phyloP scores from a whole-genome alignment of 1,140 invertebrate species.

The Trachymyrmex septentrionalis region DNA sequence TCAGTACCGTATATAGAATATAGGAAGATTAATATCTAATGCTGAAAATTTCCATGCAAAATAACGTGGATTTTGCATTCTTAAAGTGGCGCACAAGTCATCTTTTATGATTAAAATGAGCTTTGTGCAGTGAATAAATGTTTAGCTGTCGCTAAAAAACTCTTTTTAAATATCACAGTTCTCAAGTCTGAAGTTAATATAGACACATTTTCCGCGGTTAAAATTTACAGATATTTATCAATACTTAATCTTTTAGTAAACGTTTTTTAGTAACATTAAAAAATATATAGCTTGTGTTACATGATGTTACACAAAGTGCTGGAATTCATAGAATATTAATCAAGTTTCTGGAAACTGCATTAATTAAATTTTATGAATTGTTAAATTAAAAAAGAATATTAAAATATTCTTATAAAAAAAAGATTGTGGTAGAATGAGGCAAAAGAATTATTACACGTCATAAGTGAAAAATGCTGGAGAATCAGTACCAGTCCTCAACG shows the following conservation, averaged over 20 bases:
- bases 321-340: too few relatives aligned
- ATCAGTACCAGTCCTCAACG: too few relatives aligned
- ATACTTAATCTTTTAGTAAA: neutral
- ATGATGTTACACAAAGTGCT: neutral
- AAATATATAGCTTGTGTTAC: neutral
- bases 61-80: neutral
- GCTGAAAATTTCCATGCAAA: constrained; percentile 16
- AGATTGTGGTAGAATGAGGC: neutral
- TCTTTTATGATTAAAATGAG: constrained; percentile 40
- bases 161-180: neutral
- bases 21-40: neutral
- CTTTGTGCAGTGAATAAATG: neutral
- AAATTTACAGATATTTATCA: neutral
- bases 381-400: neutral
- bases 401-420: neutral
- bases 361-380: neutral
- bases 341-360: too few relatives aligned
- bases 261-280: neutral
- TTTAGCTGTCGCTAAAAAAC: neutral
- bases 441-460: neutral
- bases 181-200: neutral
- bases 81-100: neutral
- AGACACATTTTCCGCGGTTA: constrained; percentile 5
- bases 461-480: neutral
- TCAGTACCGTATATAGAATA: neutral